phyloP scores from a whole-genome alignment of 2,797 vertebrate genomes.

The Mormyrops attenuatus region DNA sequence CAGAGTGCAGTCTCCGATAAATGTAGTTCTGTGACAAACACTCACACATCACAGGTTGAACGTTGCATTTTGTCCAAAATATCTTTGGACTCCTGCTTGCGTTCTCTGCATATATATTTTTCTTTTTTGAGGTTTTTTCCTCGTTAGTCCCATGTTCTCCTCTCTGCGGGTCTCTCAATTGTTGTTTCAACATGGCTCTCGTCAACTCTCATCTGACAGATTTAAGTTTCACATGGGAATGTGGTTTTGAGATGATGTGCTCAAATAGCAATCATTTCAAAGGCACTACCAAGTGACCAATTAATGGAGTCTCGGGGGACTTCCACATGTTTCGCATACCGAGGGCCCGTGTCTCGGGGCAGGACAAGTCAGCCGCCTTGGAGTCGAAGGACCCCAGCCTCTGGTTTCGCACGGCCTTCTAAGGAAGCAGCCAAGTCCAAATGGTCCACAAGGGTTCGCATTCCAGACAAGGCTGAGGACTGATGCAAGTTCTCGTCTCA shows the following conservation, averaged over 20 bases:
- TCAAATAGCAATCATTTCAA: constrained; percentile 15
- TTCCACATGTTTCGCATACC: constrained; percentile 10
- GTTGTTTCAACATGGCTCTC: background rate
- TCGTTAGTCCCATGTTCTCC: no score
- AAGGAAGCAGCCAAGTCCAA: background rate
- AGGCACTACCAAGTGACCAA: background rate
- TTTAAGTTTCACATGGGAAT: constrained; percentile 23
- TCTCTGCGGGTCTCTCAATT: background rate
- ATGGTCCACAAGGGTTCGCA: background rate
- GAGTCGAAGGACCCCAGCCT: background rate
- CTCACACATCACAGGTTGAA: background rate
- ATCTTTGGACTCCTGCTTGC: background rate
- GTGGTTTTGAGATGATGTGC: background rate
- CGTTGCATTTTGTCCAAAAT: background rate
- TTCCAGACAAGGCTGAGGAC: background rate
- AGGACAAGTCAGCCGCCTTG: background rate
- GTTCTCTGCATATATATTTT: background rate
- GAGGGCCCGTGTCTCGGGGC: background rate
- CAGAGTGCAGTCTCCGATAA: background rate
- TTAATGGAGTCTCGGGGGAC: background rate
- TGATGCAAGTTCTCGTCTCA: constrained; percentile 7
- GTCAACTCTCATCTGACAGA: background rate
- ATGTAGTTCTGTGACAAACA: background rate
- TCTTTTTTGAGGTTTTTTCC: background rate
- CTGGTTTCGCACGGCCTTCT: background rate